Evolutionary conservation across 1,140 invertebrate genomes (phyloP), one percentile per base, ranked within the genome.

Genomic region (Penaeus indicus): DNA sequence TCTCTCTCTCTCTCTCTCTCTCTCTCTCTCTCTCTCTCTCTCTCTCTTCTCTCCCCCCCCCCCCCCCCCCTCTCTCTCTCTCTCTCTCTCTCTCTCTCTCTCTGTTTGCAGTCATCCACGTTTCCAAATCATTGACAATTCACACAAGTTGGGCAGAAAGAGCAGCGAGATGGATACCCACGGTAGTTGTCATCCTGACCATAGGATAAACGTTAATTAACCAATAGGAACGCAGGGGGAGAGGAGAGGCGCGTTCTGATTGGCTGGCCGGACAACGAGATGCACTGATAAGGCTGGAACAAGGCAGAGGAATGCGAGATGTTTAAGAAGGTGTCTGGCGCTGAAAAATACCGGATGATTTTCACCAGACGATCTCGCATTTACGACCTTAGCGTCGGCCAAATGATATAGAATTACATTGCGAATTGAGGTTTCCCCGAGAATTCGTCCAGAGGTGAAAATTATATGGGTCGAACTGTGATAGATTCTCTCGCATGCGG

Each of bases 131-230:
- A 80, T 81, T 27, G 80, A 27, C 18, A 54, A 81, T 38, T 80
- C 67, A 67, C n/a, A 81, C 32, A 38, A 86, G 67, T 78, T 84
- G 18, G 5, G 16, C 27, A 13, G 81, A 75, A 81, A 75, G 79
- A 60, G 69, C 32, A 42, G 61, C 85, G 77, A 42, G 62, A 54
- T 42, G 77, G 85, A 54, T 54, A 54, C 54, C 54, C 54, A 54
- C 1, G 54, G 54, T 54, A 54, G 79, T 47, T 86, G 85, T 86
- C 63, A 32, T 86, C 64, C 69, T 86, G 78, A 86, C 85, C 75
- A 47, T 86, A 86, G 77, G 85, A 86, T 86, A 86, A 86, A 86
- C 81, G 80, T 86, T 81, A 86, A 86, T 86, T 80, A 86, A 86
- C 85, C 85, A 86, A 86, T 86, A 32, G 85, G 38, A 86, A 86